phyloP scores from a whole-genome alignment of 1,140 invertebrate genomes.

The Colletes gigas region DNA sequence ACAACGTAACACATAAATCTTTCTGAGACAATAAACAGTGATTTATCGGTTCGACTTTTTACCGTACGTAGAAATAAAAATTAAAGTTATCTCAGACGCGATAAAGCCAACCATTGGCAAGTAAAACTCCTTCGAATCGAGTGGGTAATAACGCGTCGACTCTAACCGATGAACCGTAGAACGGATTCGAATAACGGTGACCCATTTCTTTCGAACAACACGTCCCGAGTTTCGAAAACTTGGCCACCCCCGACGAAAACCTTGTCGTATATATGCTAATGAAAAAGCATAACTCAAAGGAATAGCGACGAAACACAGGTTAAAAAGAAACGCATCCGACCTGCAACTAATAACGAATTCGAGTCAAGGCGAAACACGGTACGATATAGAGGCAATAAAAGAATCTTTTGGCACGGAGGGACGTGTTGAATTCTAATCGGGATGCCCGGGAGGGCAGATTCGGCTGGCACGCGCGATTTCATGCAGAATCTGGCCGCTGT shows the following conservation, averaged over 20 bases:
- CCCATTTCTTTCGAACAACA: background rate
- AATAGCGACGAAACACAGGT: background rate
- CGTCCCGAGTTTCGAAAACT: background rate
- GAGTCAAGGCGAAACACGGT: background rate
- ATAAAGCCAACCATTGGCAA: no score
- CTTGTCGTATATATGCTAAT: background rate
- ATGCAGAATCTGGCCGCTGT: background rate
- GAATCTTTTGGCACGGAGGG: slow-evolving; percentile 30
- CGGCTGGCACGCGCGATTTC: slow-evolving; percentile 25
- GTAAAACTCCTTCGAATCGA: no score
- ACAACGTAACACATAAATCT: no score
- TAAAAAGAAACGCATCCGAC: background rate
- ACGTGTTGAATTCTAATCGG: slow-evolving; percentile 11
- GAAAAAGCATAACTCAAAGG: background rate
- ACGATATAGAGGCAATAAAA: slow-evolving; percentile 18
- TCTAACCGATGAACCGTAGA: background rate
- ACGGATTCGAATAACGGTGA: slow-evolving; percentile 4
- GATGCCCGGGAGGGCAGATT: background rate
- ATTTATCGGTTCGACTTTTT: no score
- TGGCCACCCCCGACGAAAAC: background rate
- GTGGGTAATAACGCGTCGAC: background rate
- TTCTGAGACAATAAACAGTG: no score
- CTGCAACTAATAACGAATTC: background rate
- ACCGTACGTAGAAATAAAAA: no score
- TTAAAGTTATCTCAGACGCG: no score